Percentiles rank a stretch among this genome's conserved stretches.
Evolutionary conservation across 2,888 invertebrate genomes (phyloP).

Genomic region (Lasioglossum leucozonium): DNA sequence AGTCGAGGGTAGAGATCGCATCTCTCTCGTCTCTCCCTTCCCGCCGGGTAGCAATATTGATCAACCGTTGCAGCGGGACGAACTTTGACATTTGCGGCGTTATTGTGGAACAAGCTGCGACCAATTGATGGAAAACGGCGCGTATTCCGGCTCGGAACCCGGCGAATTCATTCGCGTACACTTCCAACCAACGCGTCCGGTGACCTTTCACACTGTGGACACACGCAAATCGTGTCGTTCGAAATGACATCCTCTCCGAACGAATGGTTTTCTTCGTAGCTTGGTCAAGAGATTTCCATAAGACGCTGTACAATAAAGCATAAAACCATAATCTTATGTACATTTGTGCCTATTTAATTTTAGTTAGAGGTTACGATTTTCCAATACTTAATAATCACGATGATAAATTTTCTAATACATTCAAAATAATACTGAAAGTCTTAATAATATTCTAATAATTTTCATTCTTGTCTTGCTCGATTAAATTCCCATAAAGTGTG

Average conservation of each 20-base stretch:
- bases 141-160: constrained; percentile 21
- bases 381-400: too few relatives aligned
- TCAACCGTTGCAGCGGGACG: constrained; percentile 59
- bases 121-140: constrained; percentile 33
- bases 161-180: not conserved
- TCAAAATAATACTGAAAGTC: too few relatives aligned
- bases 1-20: constrained; percentile 26
- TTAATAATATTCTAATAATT: too few relatives aligned
- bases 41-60: constrained; percentile 61
- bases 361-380: too few relatives aligned
- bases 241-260: not conserved
- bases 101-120: constrained; percentile 8
- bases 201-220: not conserved
- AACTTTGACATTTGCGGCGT: constrained; percentile 70
- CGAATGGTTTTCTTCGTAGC: not conserved
- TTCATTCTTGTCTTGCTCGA: too few relatives aligned
- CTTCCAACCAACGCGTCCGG: not conserved
- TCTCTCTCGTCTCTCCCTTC: not conserved
- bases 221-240: not conserved
- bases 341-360: not conserved
- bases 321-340: not conserved
- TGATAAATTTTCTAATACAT: too few relatives aligned
- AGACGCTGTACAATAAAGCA: not conserved
- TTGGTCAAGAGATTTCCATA: too few relatives aligned
- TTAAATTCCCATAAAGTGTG: too few relatives aligned